Conservation (phyloP, 2,113 vertebrate genomes). For the Megatriorchis doriae region DNA sequence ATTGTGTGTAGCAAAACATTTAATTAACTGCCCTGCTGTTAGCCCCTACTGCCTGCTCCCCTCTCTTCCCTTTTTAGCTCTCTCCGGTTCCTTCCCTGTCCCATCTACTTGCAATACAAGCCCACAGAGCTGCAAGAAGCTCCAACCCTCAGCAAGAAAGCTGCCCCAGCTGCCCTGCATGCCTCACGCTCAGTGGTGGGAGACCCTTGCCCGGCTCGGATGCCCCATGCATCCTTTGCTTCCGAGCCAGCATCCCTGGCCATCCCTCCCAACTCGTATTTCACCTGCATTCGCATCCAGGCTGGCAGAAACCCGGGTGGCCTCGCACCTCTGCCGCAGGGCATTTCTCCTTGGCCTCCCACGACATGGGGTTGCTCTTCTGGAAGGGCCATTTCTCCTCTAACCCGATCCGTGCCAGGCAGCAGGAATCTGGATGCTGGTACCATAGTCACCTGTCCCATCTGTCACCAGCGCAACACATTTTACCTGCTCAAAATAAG, state of each 20-base stretch:
- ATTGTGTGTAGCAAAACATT: not conserved
- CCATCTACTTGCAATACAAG: not conserved
- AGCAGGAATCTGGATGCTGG: not conserved
- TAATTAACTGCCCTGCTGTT: not conserved
- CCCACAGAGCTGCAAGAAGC: not conserved
- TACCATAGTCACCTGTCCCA: not conserved
- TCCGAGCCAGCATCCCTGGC: not conserved
- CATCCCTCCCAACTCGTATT: fast-evolving
- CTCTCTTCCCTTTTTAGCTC: not conserved
- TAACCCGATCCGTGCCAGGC: fast-evolving
- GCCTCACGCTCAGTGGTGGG: fast-evolving
- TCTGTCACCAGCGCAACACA: not conserved
- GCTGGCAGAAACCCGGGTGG: not conserved
- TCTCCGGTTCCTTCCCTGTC: not conserved
- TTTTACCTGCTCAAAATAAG: not conserved
- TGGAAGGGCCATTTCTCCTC: not conserved
- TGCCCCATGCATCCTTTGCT: not conserved
- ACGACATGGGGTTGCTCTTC: fast-evolving
- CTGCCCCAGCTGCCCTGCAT: not conserved
- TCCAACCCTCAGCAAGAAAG: not conserved
- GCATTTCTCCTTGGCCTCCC: not conserved
- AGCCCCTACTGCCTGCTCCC: not conserved
- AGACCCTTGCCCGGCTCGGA: not conserved
- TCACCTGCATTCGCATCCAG: fast-evolving
- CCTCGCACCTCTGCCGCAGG: not conserved